Conservation (phyloP, 2,113 vertebrate genomes). For the Eolophus roseicapilla region DNA sequence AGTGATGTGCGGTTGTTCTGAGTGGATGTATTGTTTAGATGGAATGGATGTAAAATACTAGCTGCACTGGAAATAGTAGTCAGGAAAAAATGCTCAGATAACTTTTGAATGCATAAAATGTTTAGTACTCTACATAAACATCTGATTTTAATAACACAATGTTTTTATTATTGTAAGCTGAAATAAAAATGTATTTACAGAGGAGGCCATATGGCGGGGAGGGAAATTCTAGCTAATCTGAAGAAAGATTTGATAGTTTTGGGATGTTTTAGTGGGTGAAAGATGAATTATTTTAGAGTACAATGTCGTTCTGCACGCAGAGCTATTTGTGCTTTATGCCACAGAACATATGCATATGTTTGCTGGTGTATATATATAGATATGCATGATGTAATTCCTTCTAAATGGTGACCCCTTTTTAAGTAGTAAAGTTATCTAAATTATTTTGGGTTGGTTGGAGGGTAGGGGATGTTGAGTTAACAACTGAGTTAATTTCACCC, state of each 20-base stretch:
- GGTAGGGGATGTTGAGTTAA: fast-evolving
- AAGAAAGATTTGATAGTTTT: not conserved
- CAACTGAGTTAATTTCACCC: not conserved
- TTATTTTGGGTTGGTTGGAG: not conserved
- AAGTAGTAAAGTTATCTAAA: not conserved
- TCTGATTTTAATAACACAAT: slow-evolving; percentile 57
- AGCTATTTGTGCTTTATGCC: not conserved
- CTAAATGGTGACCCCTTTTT: not conserved
- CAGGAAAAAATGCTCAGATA: not conserved
- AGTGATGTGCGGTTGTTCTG: not conserved
- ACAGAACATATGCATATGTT: not conserved
- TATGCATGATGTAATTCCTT: not conserved
- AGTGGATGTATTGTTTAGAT: not conserved
- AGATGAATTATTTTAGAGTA: not conserved
- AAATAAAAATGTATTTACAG: slow-evolving; percentile 62
- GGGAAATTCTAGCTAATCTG: not conserved
- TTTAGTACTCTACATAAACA: slow-evolving; percentile 28
- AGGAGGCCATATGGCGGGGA: not conserved
- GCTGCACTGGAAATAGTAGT: slow-evolving; percentile 7
- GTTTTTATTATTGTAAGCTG: slow-evolving; percentile 38
- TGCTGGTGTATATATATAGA: not conserved
- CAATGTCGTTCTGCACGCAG: not conserved
- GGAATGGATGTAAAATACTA: not conserved
- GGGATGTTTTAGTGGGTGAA: not conserved
- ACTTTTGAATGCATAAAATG: slow-evolving; percentile 23